These are phyloP conservation scores for Microcebus murinus DNA, from an alignment of 2,113 vertebrate genomes.

Conservation along the genomic window DNA sequence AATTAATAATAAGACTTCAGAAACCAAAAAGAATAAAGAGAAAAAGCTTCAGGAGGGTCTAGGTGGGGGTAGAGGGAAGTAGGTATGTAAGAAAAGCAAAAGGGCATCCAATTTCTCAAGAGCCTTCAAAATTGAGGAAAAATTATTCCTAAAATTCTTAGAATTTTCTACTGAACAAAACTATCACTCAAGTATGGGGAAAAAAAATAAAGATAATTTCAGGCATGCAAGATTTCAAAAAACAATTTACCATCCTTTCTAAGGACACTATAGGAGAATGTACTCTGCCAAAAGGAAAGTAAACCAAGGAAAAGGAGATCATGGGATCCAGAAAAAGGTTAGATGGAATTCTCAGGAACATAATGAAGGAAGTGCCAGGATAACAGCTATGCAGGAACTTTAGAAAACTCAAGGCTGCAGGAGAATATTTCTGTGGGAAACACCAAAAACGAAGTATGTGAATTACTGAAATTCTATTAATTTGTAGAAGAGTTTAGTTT, in stretches of 20 bases:
- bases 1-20: background rate
- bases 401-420: background rate
- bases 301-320: background rate
- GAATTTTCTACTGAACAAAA: background rate
- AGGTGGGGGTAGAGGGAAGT: too few species aligned
- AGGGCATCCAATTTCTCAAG: background rate
- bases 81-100: background rate
- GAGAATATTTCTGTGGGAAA: background rate
- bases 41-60: background rate
- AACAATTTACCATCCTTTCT: background rate
- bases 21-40: background rate
- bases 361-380: background rate
- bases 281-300: background rate
- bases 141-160: background rate
- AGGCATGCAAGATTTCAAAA: background rate
- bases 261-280: background rate
- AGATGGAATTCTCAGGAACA: background rate
- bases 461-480: background rate
- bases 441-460: background rate
- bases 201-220: background rate
- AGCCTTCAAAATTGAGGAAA: constrained; percentile 18
- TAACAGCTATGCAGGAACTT: background rate
- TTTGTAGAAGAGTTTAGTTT: background rate
- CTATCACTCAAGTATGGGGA: background rate
- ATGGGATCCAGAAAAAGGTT: background rate